These are phyloP conservation scores for Conistra vaccinii DNA, from an alignment of 2,888 invertebrate species.

Conservation along the genomic window DNA sequence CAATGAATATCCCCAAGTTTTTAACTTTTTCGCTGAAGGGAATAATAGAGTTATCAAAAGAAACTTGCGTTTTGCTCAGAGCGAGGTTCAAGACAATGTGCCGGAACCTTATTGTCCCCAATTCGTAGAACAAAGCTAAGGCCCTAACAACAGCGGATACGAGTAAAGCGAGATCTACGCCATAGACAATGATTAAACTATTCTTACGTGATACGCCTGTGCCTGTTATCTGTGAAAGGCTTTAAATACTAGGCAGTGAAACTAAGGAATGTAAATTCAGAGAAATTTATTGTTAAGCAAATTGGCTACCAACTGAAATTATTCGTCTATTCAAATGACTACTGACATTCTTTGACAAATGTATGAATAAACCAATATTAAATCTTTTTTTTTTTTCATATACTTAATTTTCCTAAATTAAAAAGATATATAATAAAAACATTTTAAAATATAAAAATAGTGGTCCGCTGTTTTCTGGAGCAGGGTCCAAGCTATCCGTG, in stretches of 20 bases:
- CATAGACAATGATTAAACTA: background rate
- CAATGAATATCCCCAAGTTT: no score
- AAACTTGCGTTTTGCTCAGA: constrained; percentile 18
- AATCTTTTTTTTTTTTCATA: no score
- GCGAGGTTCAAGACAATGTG: constrained; percentile 28
- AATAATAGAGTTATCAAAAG: no score
- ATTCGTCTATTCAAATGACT: background rate
- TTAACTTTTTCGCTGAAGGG: no score
- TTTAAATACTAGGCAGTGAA: background rate
- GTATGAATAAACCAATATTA: no score
- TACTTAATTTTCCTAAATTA: no score
- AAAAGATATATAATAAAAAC: background rate
- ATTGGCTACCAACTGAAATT: background rate
- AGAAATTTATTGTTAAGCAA: background rate
- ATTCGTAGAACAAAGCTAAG: constrained; percentile 25
- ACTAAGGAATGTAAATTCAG: background rate
- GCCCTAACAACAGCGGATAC: background rate
- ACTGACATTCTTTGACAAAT: background rate
- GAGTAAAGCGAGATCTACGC: background rate
- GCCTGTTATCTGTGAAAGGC: background rate
- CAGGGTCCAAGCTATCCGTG: no score
- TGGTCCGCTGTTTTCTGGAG: no score
- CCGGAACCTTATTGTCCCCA: constrained; percentile 12
- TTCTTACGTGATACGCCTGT: background rate
- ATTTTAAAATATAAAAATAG: background rate